Evolutionary conservation across 1,140 invertebrate genomes (phyloP), one percentile per base, ranked within the genome.

Genomic region (Harpegnathos saltator): DNA sequence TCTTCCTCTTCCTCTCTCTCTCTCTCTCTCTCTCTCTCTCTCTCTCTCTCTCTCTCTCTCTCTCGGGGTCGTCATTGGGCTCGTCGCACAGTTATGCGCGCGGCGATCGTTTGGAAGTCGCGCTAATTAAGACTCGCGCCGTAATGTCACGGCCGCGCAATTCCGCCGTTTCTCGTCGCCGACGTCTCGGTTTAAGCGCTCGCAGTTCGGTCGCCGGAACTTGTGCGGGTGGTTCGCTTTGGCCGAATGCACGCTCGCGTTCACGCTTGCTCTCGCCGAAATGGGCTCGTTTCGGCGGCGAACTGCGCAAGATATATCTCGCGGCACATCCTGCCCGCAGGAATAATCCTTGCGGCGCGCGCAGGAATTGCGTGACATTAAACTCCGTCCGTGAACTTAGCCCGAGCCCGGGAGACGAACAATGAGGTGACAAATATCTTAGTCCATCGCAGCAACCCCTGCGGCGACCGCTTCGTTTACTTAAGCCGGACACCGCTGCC

Each of bases 301-400:
- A 87, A 84, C 77, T 88, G 86, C 78, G 48, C 73, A 81, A 90
- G 83, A 90, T 90, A 92, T 91, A 89, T 89, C 38, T 44, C 84
- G 81, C 71, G 65, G 85, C 80, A 82, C 78, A 84, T 89, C 88
- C 89, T 87, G 81, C 73, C 75, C 85, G 77, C 75, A 85, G 89
- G 88, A 90, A 91, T 92, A 92, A 93, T 92, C 90, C 86, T 85
- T 63, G 84, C 71, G 68, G 73, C 88, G 85, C 24, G 89, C 83
- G 82, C 86, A 93, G 94, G 92, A 94, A 93, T 93, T 92, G 92
- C 93, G 91, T 91, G 74, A 93, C 94, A 94, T 94, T 94, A 93
- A 94, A 93, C 92, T 92, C 85, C 58, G 71, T 83, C 63, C 89
- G 84, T 85, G 90, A 92, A 92, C 91, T 94, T 92, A 90, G 89